These are phyloP conservation scores for Nymphalis c-album DNA, from an alignment of 2,888 invertebrate species.

Conservation along the genomic window DNA sequence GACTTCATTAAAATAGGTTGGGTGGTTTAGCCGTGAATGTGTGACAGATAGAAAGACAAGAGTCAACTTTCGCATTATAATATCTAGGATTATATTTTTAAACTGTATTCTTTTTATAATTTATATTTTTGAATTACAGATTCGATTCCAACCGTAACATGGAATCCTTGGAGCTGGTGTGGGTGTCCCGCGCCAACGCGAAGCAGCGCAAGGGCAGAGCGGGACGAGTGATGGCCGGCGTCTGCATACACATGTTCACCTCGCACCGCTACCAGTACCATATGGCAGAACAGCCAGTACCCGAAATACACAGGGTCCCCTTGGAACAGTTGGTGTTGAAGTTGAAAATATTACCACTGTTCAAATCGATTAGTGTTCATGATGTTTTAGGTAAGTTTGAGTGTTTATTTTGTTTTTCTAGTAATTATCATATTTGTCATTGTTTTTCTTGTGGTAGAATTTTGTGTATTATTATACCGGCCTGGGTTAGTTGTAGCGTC, in stretches of 20 bases:
- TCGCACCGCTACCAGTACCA: constrained; percentile 85
- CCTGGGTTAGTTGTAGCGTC: no score
- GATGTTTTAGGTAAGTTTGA: constrained; percentile 19
- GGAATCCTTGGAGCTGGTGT: constrained; percentile 92
- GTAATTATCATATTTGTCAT: no score
- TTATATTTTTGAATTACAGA: constrained; percentile 51
- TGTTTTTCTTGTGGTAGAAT: no score
- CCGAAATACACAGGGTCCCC: constrained; percentile 94
- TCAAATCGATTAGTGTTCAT: constrained; percentile 73
- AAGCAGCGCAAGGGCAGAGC: constrained; percentile 94
- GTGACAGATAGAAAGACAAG: no score
- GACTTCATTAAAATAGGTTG: no score
- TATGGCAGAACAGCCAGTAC: constrained; percentile 87
- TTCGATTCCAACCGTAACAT: constrained; percentile 92
- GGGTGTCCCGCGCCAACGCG: constrained; percentile 95
- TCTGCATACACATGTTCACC: constrained; percentile 93
- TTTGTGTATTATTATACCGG: no score
- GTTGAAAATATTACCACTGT: constrained; percentile 85
- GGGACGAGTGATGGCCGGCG: constrained; percentile 93
- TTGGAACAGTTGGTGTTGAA: constrained; percentile 90
- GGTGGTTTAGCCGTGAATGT: no score
- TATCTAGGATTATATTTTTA: background rate
- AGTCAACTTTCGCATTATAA: no score
- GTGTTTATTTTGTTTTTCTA: background rate
- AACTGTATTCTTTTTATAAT: background rate